phyloP scores from a whole-genome alignment of 2,888 invertebrate species.

The Phortica magna region DNA sequence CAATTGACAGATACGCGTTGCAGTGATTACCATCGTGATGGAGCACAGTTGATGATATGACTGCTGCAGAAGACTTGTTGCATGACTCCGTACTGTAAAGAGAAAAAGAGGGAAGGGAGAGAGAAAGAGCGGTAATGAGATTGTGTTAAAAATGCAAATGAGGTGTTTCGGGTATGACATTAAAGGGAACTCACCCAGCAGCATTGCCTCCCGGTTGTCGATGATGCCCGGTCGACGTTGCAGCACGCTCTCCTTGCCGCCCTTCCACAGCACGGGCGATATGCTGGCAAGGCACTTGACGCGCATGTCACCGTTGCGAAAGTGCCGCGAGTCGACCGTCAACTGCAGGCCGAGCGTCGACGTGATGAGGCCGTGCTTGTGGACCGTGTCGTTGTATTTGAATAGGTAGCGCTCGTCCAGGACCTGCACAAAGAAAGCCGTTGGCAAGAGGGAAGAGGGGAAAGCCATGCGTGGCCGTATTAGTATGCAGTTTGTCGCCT shows the following conservation, averaged over 20 bases:
- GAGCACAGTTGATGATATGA: slow-evolving; percentile 59
- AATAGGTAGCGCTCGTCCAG: slow-evolving; percentile 79
- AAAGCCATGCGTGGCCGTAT: slow-evolving; percentile 13
- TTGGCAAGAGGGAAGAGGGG: neutral
- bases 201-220: slow-evolving; percentile 82
- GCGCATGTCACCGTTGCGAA: slow-evolving; percentile 81
- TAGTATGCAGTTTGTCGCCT: neutral
- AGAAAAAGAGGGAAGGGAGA: slow-evolving; percentile 20
- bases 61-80: slow-evolving; percentile 48
- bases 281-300: slow-evolving; percentile 82
- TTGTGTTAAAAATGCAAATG: slow-evolving; percentile 36
- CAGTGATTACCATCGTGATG: slow-evolving; percentile 63
- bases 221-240: slow-evolving; percentile 80
- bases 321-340: slow-evolving; percentile 80
- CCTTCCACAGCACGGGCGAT: slow-evolving; percentile 81
- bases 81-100: slow-evolving; percentile 66
- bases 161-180: neutral
- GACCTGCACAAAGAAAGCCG: slow-evolving; percentile 76
- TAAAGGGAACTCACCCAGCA: slow-evolving; percentile 80
- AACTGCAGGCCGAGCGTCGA: slow-evolving; percentile 81
- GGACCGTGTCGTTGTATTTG: slow-evolving; percentile 80
- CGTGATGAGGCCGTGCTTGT: slow-evolving; percentile 81
- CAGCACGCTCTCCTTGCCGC: slow-evolving; percentile 81
- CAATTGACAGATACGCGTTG: slow-evolving; percentile 69
- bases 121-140: slow-evolving; percentile 19